Conservation (phyloP, 2,797 vertebrate species). For the Ctenochaetus hawaiiensis region DNA sequence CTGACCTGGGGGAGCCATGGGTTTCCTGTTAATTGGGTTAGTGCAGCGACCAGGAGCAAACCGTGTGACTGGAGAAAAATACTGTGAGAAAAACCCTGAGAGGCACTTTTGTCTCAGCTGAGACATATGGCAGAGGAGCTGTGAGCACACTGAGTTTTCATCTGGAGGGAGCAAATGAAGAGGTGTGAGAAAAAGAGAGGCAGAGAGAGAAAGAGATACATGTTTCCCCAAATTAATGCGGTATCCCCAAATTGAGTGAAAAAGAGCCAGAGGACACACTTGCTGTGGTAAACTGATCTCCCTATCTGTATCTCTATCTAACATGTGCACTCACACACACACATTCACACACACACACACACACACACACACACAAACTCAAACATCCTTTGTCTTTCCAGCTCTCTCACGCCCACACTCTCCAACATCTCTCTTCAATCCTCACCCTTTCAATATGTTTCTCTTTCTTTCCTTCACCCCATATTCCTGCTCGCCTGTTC, state of each 20-base stretch:
- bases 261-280: slow-evolving; percentile 83
- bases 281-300: slow-evolving; percentile 78
- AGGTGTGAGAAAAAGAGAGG: slow-evolving; percentile 67
- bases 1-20: slow-evolving; percentile 85
- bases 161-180: slow-evolving; percentile 73
- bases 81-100: slow-evolving; percentile 83
- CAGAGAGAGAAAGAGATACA: slow-evolving; percentile 59
- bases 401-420: slow-evolving; percentile 74
- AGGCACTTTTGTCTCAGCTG: slow-evolving; percentile 83
- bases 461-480: slow-evolving; percentile 59
- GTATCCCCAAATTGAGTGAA: slow-evolving; percentile 82
- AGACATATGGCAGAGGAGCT: slow-evolving; percentile 83
- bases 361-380: slow-evolving; percentile 47
- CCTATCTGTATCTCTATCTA: slow-evolving; percentile 72
- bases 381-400: slow-evolving; percentile 76
- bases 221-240: slow-evolving; percentile 81
- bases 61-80: slow-evolving; percentile 82
- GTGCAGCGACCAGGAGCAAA: slow-evolving; percentile 79
- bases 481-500: slow-evolving; percentile 49
- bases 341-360: slow-evolving; percentile 23
- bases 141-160: slow-evolving; percentile 79
- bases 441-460: slow-evolving; percentile 76
- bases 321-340: slow-evolving; percentile 31
- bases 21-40: slow-evolving; percentile 85
- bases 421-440: slow-evolving; percentile 64